A percentile compares a stretch with the other conserved stretches of the same genome.
Evolutionary conservation across 2,113 vertebrate species (phyloP).

Genomic region (Platycercus adscitus): DNA sequence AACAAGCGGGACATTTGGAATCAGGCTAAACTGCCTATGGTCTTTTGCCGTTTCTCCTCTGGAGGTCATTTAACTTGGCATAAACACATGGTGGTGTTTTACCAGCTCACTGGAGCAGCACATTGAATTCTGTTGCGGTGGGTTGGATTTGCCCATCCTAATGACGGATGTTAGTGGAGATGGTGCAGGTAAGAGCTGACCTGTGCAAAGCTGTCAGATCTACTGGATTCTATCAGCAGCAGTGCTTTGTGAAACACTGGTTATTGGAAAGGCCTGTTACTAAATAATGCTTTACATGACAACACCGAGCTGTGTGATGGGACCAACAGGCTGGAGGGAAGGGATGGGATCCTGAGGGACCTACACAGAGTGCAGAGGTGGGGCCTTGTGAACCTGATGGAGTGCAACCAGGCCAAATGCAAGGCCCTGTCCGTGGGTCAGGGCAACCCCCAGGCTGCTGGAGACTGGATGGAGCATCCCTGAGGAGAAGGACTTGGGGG

Average conservation of each 20-base stretch:
- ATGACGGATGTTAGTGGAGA: rapidly evolving
- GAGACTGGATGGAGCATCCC: background rate
- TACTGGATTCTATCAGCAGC: background rate
- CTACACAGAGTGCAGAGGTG: background rate
- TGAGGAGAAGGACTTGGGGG: background rate
- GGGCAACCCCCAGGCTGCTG: background rate
- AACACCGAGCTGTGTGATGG: background rate
- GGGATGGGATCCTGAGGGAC: background rate
- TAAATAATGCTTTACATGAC: too few species aligned
- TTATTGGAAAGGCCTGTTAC: background rate
- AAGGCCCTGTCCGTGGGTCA: background rate
- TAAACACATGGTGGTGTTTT: background rate
- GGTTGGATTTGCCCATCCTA: background rate
- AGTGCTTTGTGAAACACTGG: background rate
- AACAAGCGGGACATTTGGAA: background rate
- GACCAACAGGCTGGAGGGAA: background rate
- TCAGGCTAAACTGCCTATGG: background rate
- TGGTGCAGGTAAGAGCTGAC: background rate
- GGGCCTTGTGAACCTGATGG: background rate
- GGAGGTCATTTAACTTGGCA: background rate
- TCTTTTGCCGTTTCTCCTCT: background rate
- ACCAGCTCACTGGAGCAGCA: background rate
- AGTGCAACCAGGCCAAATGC: background rate
- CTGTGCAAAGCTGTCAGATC: background rate
- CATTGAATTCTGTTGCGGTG: too few species aligned